Evolutionary conservation across 2,113 vertebrate species (phyloP), one percentile per base, ranked within the genome.

Genomic region (Pycnonotus jocosus): DNA sequence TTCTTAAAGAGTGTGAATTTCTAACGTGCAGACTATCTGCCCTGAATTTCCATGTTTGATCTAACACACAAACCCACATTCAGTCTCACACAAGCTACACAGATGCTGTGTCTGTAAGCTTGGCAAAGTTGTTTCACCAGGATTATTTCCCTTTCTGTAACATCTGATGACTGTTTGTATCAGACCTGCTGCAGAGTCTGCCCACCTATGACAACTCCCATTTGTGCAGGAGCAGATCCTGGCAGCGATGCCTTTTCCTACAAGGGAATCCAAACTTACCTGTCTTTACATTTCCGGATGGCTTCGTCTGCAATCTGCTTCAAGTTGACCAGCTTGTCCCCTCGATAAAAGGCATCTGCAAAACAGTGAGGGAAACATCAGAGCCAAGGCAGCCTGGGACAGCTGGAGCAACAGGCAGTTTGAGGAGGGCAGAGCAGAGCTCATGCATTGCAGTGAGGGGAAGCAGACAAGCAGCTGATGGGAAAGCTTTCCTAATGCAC

Each of bases 311-410:
- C 99, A 92, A 99, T 98, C 86, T 98, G 97, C 97, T 99, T 99
- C 97, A 99, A 95, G 97, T 97, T 99, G 97, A 99, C 98, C 96
- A 99, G 98, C 54, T 99, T 99, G 96, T 99, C 99, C 54, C 99
- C 99, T 96, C 99, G 98, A 97, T 98, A 99, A 98, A 99, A 99
- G 68, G 98, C 99, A 97, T 99, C 99, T 99, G 97, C 77, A 93
- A 81, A 92, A 92, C 0, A 9, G 40, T 22, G 73, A 81, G 54
- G 68, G 64, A 70, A 90, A 86, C 12, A 45, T 96, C 37, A 92
- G 71, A 95, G 40, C 69, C 80, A 68, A 47, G 54, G 42, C 58
- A 84, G 79, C 53, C 45, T 76, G 76, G 61, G 61, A 81, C 56
- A 83, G 70, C 66, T 82, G 90, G 50, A 68, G 60, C 22, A 76